Evolutionary conservation across 2,888 invertebrate genomes (phyloP), one percentile per base, ranked within the genome.

Genomic region (Synergus gifuensis): DNA sequence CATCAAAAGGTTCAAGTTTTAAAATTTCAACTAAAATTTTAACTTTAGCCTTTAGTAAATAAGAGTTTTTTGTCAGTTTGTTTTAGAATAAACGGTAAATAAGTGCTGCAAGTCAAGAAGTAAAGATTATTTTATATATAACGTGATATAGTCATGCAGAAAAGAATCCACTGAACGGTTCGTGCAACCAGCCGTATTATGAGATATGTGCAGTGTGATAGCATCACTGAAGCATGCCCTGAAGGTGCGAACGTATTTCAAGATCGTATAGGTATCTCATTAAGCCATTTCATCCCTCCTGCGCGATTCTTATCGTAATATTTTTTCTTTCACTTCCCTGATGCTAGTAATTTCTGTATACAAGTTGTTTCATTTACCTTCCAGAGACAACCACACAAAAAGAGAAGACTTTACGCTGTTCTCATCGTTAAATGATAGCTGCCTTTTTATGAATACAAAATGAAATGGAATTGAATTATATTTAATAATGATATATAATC

Each of bases 211-310:
- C 73, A 36, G n/a, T 28, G 78, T 62, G 73, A 76, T 62, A 73
- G 63, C 46, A 67, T 78, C 77, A 67, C 77, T 46, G 40, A 69
- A 62, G 62, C 46, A 67, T 60, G 36, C 63, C 78, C 78, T 76
- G 73, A 69, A 78, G 78, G 79, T 64, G 79, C 66, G 64, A 64
- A 76, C 64, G 76, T 79, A 79, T 76, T 79, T 54, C 76, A 76
- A 18, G 62, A 76, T 69, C 64, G 79, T 28, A 28, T 44, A 18
- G 76, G 64, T 69, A 76, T 76, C 79, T 76, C 79, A 76, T 79
- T 79, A 79, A 79, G 76, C 79, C 79, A 63, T 63, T 79, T 49
- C 79, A 76, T 62, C 73, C 79, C 76, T 66, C 76, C 76, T 64
- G 64, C 79, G 67, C 54, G 73, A 73, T 73, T 73, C 73, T 54